Base-by-base conservation (phyloP, 2,888 invertebrate genomes). In the Drosophila rellima region DNA sequence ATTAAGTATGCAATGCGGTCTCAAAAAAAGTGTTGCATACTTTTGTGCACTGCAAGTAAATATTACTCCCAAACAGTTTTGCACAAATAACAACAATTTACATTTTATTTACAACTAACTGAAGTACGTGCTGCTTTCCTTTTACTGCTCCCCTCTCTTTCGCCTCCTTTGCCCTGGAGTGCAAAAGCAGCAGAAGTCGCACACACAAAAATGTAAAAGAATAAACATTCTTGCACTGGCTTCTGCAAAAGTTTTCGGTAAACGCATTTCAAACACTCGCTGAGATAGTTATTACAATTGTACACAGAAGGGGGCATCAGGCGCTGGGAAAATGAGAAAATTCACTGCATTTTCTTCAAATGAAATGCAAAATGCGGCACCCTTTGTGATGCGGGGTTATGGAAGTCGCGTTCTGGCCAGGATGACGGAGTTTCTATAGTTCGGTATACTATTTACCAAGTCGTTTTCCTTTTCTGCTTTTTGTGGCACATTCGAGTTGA, bases 191-290 rank as follows among this genome's bases (percentile, higher is more conserved):
- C 55, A 75, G 59, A 72, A 78, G 76, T 76, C 78, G 78, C 74
- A 65, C 76, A 76, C 76, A 78, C 76, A 76, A 74, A 78, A 74
- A 79, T 80, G 76, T 69, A 67, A 69, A 77, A 80, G 81, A 80
- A 80, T 86, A 76, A 82, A 84, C 82, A 86, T 84, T 87, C 77
- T 87, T 79, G 72, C 69, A 74, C 61, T 77, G 74, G 68, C 82
- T 79, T 76, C 70, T 66, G 84, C 69, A 87, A 84, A 87, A 89
- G 81, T 84, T 84, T 84, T 83, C 59, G 76, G 84, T 86, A 85
- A 85, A 85, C 84, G 84, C 89, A 86, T 86, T 87, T 87, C 85
- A 86, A 87, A 86, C 85, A 87, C 85, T 86, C 88, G 89, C 85
- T 70, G 82, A 84, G 89, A 88, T 88, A 84, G 87, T 83, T 88